Base-by-base conservation (phyloP, 2,888 invertebrate genomes). In the Gryllus longicercus region DNA sequence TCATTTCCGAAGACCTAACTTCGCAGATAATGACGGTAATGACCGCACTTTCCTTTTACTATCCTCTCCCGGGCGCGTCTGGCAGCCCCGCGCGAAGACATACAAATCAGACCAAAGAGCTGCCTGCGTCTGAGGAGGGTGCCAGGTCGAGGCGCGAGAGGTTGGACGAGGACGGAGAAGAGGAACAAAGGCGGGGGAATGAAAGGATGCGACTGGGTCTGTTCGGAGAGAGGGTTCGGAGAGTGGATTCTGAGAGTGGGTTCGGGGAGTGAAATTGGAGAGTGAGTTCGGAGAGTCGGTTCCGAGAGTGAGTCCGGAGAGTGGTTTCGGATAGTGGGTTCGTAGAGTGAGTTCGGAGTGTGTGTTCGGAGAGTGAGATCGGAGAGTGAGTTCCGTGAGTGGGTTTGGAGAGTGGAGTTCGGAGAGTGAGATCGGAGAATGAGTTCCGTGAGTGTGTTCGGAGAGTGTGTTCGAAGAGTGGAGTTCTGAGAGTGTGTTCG, bases 1-100 rank as follows among this genome's bases (percentile, higher is more conserved):
- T 63, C 63, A 63, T 63, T 63, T 18, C 63, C 63, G 63, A 63
- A 63, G 63, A 63, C 63, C 63, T 63, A 63, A 63, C 63, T 63
- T 63, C 63, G 63, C 63, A 63, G 63, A 63, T 63, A 63, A n/a
- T 63, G 63, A 18, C 63, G 63, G 63, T 63, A 63, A 63, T 63
- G 63, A 63, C 63, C 63, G 11, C 63, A 63, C 63, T 63, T 63
- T 63, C 63, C 63, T 63, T 63, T 63, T 63, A 63, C 63, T 18
- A 63, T 63, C 63, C 63, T 63, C n/a, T n/a, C 16, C n/a, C 63
- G 14, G 16, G n/a, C 63, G 63, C 63, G 63, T 63, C 63, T 63
- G 63, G n/a, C 63, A n/a, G 12, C 63, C 16, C n/a, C 63, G 16
- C n/a, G 63, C 14, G 63, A n/a, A n/a, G n/a, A 14, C 63, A 18